phyloP scores from a whole-genome alignment of 2,888 invertebrate species.

The Lycophotia porphyrea region DNA sequence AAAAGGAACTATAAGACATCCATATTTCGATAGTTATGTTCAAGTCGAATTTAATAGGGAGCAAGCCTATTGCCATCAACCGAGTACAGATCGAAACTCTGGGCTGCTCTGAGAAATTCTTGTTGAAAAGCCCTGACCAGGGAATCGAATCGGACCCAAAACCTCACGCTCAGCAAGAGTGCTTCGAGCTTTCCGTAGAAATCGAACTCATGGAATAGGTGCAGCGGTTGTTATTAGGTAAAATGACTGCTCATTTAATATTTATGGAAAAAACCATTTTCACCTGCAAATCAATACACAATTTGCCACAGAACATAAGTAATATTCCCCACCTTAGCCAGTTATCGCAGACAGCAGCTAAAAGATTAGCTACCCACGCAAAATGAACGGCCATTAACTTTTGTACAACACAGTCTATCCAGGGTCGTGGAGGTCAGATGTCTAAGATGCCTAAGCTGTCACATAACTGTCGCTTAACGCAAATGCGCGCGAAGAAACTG shows the following conservation, averaged over 20 bases:
- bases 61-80: background rate
- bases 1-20: background rate
- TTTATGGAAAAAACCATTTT: too few species aligned
- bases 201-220: too few species aligned
- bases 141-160: too few species aligned
- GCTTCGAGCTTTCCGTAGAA: too few species aligned
- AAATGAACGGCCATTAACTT: slow-evolving; percentile 15
- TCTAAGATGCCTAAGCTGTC: slow-evolving; percentile 20
- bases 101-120: background rate
- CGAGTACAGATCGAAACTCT: background rate
- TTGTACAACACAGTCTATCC: background rate
- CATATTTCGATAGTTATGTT: background rate
- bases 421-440: slow-evolving; percentile 30
- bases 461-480: slow-evolving; percentile 22
- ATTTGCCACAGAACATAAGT: background rate
- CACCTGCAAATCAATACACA: too few species aligned
- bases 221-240: too few species aligned
- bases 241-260: too few species aligned
- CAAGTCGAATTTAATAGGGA: background rate
- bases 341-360: background rate
- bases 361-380: slow-evolving; percentile 26
- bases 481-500: slow-evolving; percentile 26
- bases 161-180: too few species aligned
- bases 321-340: background rate
- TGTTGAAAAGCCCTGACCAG: too few species aligned